Base-by-base conservation (phyloP, 2,113 vertebrate species). In the Psammodynastes pulverulentus region DNA sequence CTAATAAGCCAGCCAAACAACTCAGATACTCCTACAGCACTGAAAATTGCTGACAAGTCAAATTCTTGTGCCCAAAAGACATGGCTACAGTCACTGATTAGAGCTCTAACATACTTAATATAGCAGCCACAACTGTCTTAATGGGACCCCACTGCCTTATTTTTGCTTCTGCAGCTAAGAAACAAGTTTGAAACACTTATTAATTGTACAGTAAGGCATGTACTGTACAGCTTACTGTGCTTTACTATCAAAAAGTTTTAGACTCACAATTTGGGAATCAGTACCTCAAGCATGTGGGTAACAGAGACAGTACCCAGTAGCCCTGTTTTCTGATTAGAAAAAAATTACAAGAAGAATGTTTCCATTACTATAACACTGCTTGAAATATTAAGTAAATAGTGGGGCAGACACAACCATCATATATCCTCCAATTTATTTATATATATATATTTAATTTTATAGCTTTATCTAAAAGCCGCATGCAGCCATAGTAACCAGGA, bases 11-110 rank as follows among this genome's bases (percentile, higher is more conserved):
- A 89, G 92, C 52, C 34, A 79, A 87, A 79, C 88, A 51, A 88
- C 72, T 84, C 58, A 23, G 86, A 54, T 0, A 4, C 39, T 94
- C 88, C 92, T 93, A 51, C 89, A 95, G 93, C 86, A 91, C 62
- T 52, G 54, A 72, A 93, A 94, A 87, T 93, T 94, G 94, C 88
- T 93, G 89, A 93, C 24, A 94, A 84, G 87, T 48, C 90, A 88
- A 92, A 89, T 95, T 92, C 93, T 96, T 95, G 94, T 92, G 95
- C 90, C 87, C 92, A 52, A 92, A 96, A 94, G 92, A 95, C 93
- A 96, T 88, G 45, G 93, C 67, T 91, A 67, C 92, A 89, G 91
- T 91, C 92, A 84, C 3, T 0, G 86, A 91, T 51, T 2, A 92
- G 90, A 93, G 0, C 9, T 26, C 92, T 0, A 45, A 90, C 53